Conservation (phyloP, 2,113 vertebrate genomes). For the Drymodes brunneopygia region DNA sequence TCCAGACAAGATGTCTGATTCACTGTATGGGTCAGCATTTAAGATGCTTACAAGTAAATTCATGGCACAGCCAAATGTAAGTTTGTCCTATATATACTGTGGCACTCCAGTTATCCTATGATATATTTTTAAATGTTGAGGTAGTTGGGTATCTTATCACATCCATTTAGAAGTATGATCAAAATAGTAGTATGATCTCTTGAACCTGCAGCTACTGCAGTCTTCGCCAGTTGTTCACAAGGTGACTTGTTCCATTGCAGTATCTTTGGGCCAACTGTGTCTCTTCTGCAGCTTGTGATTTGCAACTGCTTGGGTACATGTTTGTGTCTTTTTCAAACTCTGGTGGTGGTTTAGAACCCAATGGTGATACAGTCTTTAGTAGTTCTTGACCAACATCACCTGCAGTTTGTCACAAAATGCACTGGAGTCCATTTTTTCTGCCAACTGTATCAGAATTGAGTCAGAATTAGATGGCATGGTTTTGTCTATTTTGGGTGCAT, state of each 20-base stretch:
- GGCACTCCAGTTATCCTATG: neutral
- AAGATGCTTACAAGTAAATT: neutral
- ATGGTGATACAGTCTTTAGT: neutral
- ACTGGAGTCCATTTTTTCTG: neutral
- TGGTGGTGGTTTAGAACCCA: neutral
- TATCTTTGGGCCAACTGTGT: neutral
- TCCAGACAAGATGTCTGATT: neutral
- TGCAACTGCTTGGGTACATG: fast-evolving
- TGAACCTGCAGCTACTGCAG: slow-evolving; percentile 65
- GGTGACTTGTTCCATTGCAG: slow-evolving; percentile 25
- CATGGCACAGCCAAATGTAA: neutral
- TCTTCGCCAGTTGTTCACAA: slow-evolving; percentile 46
- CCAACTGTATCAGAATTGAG: neutral
- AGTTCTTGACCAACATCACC: neutral
- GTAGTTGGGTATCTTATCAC: neutral
- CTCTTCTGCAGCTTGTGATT: neutral
- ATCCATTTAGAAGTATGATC: slow-evolving; percentile 61
- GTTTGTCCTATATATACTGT: neutral
- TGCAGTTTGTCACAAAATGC: neutral
- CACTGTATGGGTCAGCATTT: neutral
- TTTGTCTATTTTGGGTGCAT: neutral
- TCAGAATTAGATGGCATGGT: neutral
- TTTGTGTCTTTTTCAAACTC: neutral
- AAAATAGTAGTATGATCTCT: slow-evolving; percentile 67
- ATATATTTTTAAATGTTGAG: neutral